Base-by-base conservation (phyloP, 1,140 invertebrate genomes). In the Planococcus citri region DNA sequence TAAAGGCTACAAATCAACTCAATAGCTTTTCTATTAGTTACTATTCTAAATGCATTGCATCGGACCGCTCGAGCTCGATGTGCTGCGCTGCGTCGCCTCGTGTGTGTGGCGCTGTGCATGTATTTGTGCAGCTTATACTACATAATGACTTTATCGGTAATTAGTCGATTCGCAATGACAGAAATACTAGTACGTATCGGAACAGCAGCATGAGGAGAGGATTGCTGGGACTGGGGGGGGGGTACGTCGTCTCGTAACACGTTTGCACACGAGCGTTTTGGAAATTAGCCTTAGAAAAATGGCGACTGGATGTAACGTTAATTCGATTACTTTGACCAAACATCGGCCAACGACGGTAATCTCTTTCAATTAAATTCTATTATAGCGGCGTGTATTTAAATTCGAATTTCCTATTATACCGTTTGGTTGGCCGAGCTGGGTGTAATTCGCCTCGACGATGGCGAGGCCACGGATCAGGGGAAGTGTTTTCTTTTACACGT, bases 291-390 rank as follows among this genome's bases (percentile, higher is more conserved):
- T 51, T 51, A 20, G 41, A 51, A 14, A 51, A 14, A 20, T 20
- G 33, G 33, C 41, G 41, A 51, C 12, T 17, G 6, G 33, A 37
- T 20, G 41, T 14, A 51, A 51, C 41, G 41, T 51, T 51, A 51
- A 51, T 51, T 51, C 41, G 41, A 20, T 20, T 51, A 20, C 6
- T 51, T 20, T 51, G 41, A 51, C 41, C 41, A 51, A 51, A 51
- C 41, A 51, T 33, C 29, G 29, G 29, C 29, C 29, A n/a, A 14
- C 33, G 41, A 17, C 41, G 6, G 12, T 51, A 51, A 51, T 51
- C 41, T 51, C 41, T 51, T 51, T 51, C 41, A 51, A 51, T 51
- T 51, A 51, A 51, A 51, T 51, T 51, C 41, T 51, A 51, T 51
- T 51, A 51, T 51, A 51, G 41, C 41, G 41, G n/a, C 41, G 41